Conservation (phyloP, 1,140 invertebrate species). For the Drosophila ambigua region DNA sequence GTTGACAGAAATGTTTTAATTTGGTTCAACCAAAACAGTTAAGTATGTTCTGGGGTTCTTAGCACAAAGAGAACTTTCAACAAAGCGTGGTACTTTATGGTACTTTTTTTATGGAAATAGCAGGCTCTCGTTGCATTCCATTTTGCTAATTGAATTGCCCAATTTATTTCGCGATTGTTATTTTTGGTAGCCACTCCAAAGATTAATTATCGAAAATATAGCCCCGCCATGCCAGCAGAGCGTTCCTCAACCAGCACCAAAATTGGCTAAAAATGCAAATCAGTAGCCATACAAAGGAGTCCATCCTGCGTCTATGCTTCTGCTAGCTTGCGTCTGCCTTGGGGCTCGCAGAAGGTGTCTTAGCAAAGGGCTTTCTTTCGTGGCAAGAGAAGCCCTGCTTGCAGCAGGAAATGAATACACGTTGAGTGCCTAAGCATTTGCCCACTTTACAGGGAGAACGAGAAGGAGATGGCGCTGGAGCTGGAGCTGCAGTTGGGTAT, state of each 20-base stretch:
- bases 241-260: slow-evolving; percentile 25
- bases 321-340: not conserved
- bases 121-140: slow-evolving; percentile 12
- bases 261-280: slow-evolving; percentile 28
- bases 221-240: not conserved
- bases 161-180: slow-evolving; percentile 42
- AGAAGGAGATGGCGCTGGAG: not conserved
- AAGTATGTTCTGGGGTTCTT: not conserved
- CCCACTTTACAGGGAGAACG: slow-evolving; percentile 1
- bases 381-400: not conserved
- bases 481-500: too few relatives aligned
- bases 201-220: slow-evolving; percentile 24
- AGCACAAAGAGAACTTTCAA: not conserved
- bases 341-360: slow-evolving; percentile 33
- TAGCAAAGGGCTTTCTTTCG: slow-evolving; percentile 4
- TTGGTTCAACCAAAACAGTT: slow-evolving; percentile 1
- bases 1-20: slow-evolving; percentile 37
- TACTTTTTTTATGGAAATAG: not conserved
- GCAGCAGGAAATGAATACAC: slow-evolving; percentile 42
- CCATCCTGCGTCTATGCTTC: not conserved
- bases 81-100: slow-evolving; percentile 9
- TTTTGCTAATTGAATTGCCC: slow-evolving; percentile 47
- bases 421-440: slow-evolving; percentile 23
- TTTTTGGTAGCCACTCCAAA: slow-evolving; percentile 20
- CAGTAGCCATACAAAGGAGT: slow-evolving; percentile 2